A percentile compares a stretch with the other conserved stretches of the same genome.
Conservation (phyloP, 2,888 invertebrate species). For the Cosmopolites sordidus region DNA sequence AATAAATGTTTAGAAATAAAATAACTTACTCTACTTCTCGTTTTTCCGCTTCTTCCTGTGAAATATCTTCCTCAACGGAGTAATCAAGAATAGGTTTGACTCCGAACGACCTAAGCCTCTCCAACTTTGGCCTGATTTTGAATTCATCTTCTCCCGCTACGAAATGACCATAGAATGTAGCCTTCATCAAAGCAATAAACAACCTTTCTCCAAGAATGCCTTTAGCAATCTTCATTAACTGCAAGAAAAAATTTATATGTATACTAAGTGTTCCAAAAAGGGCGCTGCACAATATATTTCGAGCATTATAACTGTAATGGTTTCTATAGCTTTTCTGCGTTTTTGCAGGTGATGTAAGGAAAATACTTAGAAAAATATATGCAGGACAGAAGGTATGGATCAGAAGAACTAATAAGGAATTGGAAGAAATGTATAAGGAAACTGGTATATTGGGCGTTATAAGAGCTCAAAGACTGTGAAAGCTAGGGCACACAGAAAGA, state of each 20-base stretch:
- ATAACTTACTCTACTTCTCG: constrained; percentile 84
- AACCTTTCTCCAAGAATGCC: constrained; percentile 73
- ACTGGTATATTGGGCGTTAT: no score
- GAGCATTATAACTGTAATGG: no score
- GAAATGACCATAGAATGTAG: constrained; percentile 98
- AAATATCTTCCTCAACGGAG: constrained; percentile 94
- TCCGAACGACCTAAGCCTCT: constrained; percentile 85
- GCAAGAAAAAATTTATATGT: constrained; percentile 32
- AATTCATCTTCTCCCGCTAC: constrained; percentile 94
- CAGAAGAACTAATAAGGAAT: no score
- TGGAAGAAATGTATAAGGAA: no score
- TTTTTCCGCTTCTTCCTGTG: constrained; percentile 89
- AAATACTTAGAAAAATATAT: no score
- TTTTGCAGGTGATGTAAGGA: no score
- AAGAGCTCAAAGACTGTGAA: no score
- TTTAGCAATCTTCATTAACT: constrained; percentile 81
- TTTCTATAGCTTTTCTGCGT: no score
- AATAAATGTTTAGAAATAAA: neutral
- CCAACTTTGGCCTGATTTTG: constrained; percentile 79
- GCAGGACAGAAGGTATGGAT: no score
- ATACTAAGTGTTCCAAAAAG: no score
- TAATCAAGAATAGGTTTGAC: constrained; percentile 99
- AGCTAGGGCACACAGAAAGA: no score
- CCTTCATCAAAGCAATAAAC: constrained; percentile 83
- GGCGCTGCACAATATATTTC: no score